Base-by-base conservation (phyloP, 2,113 vertebrate genomes). In the Lagopus muta region DNA sequence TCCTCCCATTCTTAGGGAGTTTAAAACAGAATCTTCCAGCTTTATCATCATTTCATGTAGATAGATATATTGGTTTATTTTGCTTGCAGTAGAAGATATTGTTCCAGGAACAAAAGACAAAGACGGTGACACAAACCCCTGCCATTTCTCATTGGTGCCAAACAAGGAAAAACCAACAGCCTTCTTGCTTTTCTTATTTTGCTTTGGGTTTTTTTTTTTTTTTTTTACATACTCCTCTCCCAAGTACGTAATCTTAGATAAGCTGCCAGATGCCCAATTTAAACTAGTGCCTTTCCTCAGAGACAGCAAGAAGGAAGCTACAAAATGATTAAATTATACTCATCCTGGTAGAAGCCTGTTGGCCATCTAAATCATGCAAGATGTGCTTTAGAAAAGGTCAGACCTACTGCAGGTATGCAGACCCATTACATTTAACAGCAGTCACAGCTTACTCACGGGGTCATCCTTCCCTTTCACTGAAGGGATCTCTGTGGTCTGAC, bases 241-340 rank as follows among this genome's bases (percentile, higher is more conserved):
- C 32, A 2, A 77, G 54, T 14, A 16, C 8, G 0, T 4, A n/a
- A 14, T 13, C 32, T 11, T 38, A 22, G 24, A 47, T n/a, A 45
- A 84, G 64, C 14, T 27, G 3, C 7, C 42, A 77, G 17, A 25
- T 83, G 17, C 57, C 42, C 32, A 22, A 0, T n/a, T 80, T 16
- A 24, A 83, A 73, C 32, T 58, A 62, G 43, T 50, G 13, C 10
- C 65, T 89, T 79, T 30, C 20, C 28, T 61, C 17, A 24, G 6
- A 47, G 20, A 14, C n/a, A 61, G 32, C 17, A 57, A 76, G 15
- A 3, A 76, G 11, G 11, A 42, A 40, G 20, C 38, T 72, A 22
- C 21, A 64, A 74, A 17, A 47, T 2, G 2, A 43, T 42, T 28
- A 21, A 8, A 30, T 38, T 55, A 2, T 2, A 15, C 2, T 20